Conservation (phyloP, 2,888 invertebrate genomes). For the Hemithea aestivaria region DNA sequence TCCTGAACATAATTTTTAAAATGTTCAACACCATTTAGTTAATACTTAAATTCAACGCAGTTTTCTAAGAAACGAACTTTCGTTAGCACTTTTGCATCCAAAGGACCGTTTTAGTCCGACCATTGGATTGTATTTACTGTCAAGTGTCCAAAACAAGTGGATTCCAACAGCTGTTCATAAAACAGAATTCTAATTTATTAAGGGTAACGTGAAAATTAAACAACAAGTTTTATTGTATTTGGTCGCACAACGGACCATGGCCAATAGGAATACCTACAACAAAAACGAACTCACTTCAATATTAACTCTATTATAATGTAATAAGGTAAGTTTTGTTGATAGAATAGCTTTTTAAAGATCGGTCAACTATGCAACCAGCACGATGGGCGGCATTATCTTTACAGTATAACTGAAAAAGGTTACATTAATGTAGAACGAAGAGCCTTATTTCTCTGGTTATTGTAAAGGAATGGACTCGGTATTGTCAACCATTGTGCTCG, state of each 20-base stretch:
- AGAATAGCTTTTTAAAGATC: conserved; percentile 3
- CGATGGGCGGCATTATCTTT: conserved; percentile 62
- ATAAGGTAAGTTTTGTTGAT: conserved; percentile 18
- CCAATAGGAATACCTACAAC: conserved; percentile 61
- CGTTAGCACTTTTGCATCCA: too few species aligned
- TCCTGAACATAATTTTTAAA: background rate
- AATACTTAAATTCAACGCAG: conserved; percentile 4
- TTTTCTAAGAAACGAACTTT: too few species aligned
- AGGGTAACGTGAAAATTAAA: conserved; percentile 52
- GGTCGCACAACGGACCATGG: conserved; percentile 49
- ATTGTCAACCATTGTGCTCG: conserved; percentile 66
- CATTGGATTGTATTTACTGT: conserved; percentile 37
- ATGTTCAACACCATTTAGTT: too few species aligned
- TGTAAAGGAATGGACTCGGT: conserved; percentile 56
- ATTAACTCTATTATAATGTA: conserved; percentile 15
- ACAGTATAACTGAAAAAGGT: conserved; percentile 61
- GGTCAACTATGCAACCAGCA: conserved; percentile 35
- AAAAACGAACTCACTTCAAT: conserved; percentile 21
- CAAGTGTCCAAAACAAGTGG: conserved; percentile 44
- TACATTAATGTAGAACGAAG: conserved; percentile 69
- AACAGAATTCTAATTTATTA: conserved; percentile 61
- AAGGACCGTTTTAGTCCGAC: conserved; percentile 6
- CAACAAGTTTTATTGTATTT: conserved; percentile 54
- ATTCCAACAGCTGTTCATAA: conserved; percentile 36
- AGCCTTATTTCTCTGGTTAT: conserved; percentile 52